Evolutionary conservation across 2,888 invertebrate genomes (phyloP).

Genomic region (Chloroclysta siterata): DNA sequence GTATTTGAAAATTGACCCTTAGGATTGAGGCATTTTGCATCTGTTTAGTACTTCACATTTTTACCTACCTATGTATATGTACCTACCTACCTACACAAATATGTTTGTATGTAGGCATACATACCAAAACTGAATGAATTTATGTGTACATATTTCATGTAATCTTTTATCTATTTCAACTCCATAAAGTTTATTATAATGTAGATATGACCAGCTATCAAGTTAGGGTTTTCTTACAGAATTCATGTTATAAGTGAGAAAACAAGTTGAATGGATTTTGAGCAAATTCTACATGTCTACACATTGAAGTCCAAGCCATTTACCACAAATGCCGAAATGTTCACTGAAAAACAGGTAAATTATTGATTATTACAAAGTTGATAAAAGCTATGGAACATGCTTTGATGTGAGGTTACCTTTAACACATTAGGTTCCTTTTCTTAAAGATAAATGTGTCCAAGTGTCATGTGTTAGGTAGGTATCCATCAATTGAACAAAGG

Average conservation of each 20-base stretch:
- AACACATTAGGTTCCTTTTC: no score
- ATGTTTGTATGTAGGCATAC: no score
- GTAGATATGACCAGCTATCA: not conserved
- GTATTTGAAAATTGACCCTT: not conserved
- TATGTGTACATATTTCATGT: not conserved
- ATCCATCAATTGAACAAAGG: no score
- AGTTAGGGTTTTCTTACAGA: slow-evolving; percentile 5
- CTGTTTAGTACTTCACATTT: no score
- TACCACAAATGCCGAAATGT: slow-evolving; percentile 62
- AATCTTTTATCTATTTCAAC: slow-evolving; percentile 1
- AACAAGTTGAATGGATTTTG: slow-evolving; percentile 18
- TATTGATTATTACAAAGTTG: no score
- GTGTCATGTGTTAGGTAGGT: not conserved
- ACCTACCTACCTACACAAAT: no score
- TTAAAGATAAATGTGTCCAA: no score
- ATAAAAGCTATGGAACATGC: no score
- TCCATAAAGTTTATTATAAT: not conserved
- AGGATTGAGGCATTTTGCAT: no score
- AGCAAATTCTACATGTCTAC: not conserved
- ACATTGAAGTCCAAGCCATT: not conserved
- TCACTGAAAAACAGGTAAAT: slow-evolving; percentile 47
- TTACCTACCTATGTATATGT: no score
- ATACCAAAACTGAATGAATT: no score
- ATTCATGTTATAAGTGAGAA: not conserved
- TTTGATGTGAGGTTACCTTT: no score